Evolutionary conservation across 2,113 vertebrate genomes (phyloP), one percentile per base, ranked within the genome.

Genomic region (Chascanopsetta lugubris): DNA sequence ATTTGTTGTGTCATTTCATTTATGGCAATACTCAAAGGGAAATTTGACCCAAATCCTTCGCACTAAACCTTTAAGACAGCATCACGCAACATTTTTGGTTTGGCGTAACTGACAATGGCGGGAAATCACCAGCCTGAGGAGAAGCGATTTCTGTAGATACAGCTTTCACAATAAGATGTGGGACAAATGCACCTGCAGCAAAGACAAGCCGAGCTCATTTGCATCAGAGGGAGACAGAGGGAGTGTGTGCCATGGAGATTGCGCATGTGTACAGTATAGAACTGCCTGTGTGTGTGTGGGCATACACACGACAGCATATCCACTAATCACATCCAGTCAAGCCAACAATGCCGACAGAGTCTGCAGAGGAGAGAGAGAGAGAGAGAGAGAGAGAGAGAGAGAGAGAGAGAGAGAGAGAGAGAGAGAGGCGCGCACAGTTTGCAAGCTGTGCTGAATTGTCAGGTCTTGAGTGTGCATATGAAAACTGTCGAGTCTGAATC

Each of bases 361-460:
- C 71, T 78, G 82, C 76, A 46, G 55, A 25, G 73, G 50, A 69
- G 34, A n/a, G n/a, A n/a, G n/a, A n/a, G n/a, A n/a, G n/a, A n/a
- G n/a, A n/a, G n/a, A n/a, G n/a, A n/a, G n/a, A n/a, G n/a, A n/a
- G n/a, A n/a, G n/a, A n/a, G n/a, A n/a, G n/a, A n/a, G n/a, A n/a
- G n/a, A n/a, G n/a, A n/a, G n/a, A n/a, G n/a, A n/a, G n/a, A n/a
- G n/a, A n/a, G n/a, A n/a, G n/a, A n/a, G n/a, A n/a, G n/a, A n/a
- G n/a, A n/a, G 61, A 63, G 54, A 77, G 62, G 48, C 29, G 78
- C 47, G 77, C 15, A 49, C 61, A 27, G 54, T 68, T 67, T 75
- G 57, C 64, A 75, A 75, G 79, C 82, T 83, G 74, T 79, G 77
- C 80, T 55, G 67, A 71, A 57, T 80, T 67, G n/a, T 79, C 64